Evolutionary conservation across 2,888 invertebrate genomes (phyloP), one percentile per base, ranked within the genome.

Genomic region (Chorisops tibialis): DNA sequence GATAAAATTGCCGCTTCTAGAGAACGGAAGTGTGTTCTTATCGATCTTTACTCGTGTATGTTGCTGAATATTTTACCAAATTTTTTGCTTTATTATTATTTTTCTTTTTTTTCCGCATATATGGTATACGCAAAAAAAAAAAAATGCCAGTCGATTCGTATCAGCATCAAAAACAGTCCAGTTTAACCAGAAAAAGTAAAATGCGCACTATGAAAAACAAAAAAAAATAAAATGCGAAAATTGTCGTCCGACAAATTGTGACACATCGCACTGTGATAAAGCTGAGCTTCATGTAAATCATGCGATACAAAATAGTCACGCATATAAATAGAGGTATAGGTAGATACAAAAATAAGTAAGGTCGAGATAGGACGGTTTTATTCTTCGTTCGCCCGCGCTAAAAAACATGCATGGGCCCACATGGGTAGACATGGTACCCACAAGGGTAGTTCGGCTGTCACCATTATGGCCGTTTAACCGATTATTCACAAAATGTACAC

Each of bases 401-500:
- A 54, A 54, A 22, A 54, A 54, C 39, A 41, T 39, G 54, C 54
- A 54, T 41, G 41, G 4, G 43, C 43, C 43, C 14, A 45, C 11
- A 45, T 19, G 16, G 19, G 9, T 45, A 45, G 43, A 14, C 14
- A n/a, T 38, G 11, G 24, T 22, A 5, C 14, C 24, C 30, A 11
- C 12, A 14, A n/a, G 22, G 24, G 5, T 18, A 50, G 24, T n/a
- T n/a, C n/a, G n/a, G 18, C 43, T 43, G 43, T 16, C 18, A 30
- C 56, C 43, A 56, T 56, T 56, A 56, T 43, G 56, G 56, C 30
- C 56, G 56, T 45, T 56, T 56, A 56, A 56, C n/a, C 43, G 56
- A 56, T 56, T 56, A 56, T 56, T 56, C 56, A n/a, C n/a, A 45
- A 45, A 56, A 39, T 54, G 52, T 52, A 52, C 21, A 19, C 38